Evolutionary conservation across 2,113 vertebrate species (phyloP).

Genomic region (Aleadryas rufinucha): DNA sequence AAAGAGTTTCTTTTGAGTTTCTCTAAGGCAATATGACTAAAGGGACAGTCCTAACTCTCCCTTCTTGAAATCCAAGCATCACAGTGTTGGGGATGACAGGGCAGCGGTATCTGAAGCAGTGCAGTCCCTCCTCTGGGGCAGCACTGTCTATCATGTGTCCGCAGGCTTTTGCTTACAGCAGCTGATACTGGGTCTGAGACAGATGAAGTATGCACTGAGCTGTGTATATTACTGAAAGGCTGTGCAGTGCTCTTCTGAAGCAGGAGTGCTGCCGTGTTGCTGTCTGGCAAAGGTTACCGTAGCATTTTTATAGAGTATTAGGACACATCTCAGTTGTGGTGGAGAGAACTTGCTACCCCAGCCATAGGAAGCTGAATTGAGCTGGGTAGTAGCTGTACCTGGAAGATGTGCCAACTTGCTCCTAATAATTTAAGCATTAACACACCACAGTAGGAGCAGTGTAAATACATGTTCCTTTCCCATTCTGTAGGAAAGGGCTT

Average conservation of each 20-base stretch:
- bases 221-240: neutral
- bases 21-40: slow-evolving; percentile 56
- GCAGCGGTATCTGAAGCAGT: neutral
- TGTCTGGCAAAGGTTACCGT: neutral
- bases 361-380: slow-evolving; percentile 34
- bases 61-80: neutral
- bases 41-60: slow-evolving; percentile 21
- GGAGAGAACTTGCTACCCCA: neutral
- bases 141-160: neutral
- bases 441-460: slow-evolving; percentile 16
- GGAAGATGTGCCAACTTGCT: slow-evolving; percentile 55
- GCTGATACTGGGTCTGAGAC: neutral
- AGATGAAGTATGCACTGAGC: neutral
- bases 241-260: neutral
- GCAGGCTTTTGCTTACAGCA: neutral
- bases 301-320: neutral
- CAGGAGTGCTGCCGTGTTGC: neutral
- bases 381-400: neutral
- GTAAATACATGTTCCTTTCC: slow-evolving; percentile 32
- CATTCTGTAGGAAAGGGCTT: neutral
- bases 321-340: neutral
- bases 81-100: neutral
- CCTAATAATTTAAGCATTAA: slow-evolving; percentile 36
- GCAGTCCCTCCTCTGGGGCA: neutral
- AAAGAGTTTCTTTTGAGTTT: slow-evolving; percentile 28